A percentile compares a stretch with the other conserved stretches of the same genome.
phyloP scores from a whole-genome alignment of 2,888 invertebrate species.

The Pollenia angustigena region DNA sequence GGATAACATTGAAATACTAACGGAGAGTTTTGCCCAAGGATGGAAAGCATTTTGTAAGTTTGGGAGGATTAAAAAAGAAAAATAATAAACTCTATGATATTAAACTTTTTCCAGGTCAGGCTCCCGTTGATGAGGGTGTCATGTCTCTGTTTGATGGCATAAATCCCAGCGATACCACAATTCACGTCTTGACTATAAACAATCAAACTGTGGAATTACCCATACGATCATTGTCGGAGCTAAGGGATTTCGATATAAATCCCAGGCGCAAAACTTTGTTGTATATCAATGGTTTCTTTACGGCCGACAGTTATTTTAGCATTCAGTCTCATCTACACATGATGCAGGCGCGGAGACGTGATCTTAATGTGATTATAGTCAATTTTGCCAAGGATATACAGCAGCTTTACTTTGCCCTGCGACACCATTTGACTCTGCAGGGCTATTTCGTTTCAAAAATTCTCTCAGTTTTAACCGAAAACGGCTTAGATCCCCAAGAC shows the following conservation, averaged over 20 bases:
- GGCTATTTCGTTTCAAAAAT: slow-evolving; percentile 80
- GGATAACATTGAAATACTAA: slow-evolving; percentile 77
- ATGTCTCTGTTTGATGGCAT: slow-evolving; percentile 80
- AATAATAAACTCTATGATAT: background rate
- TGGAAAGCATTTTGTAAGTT: slow-evolving; percentile 81
- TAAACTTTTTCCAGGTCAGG: slow-evolving; percentile 76
- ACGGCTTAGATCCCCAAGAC: slow-evolving; percentile 76
- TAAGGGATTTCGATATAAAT: slow-evolving; percentile 80
- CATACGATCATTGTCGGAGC: slow-evolving; percentile 79
- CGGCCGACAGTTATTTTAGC: slow-evolving; percentile 79
- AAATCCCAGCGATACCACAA: slow-evolving; percentile 80
- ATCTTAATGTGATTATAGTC: slow-evolving; percentile 80
- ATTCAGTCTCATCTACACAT: slow-evolving; percentile 79
- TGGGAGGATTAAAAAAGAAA: background rate
- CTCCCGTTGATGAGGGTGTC: slow-evolving; percentile 81
- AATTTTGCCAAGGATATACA: slow-evolving; percentile 79
- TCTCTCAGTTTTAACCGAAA: slow-evolving; percentile 75
- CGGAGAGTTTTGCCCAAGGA: slow-evolving; percentile 77
- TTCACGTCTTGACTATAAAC: slow-evolving; percentile 79
- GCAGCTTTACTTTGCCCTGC: slow-evolving; percentile 81
- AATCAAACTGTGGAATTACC: slow-evolving; percentile 80
- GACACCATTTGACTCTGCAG: slow-evolving; percentile 79
- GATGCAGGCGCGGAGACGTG: slow-evolving; percentile 78
- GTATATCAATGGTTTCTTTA: slow-evolving; percentile 80
- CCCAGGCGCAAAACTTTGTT: slow-evolving; percentile 78